Base-by-base conservation (phyloP, 2,113 vertebrate species). In the Pelmatolapia mariae region DNA sequence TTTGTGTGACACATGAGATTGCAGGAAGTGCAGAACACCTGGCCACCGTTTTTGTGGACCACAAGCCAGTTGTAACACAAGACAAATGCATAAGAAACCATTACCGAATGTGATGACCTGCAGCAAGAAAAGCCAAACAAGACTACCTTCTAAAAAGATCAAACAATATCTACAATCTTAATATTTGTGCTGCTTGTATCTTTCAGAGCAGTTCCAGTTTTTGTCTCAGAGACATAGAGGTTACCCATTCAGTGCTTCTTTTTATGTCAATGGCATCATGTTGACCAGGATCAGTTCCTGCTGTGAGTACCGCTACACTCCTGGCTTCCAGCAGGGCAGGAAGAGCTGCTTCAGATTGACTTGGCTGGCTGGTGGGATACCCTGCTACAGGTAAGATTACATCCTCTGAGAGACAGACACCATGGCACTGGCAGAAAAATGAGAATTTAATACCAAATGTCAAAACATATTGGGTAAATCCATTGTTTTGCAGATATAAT, bases 251-350 rank as follows among this genome's bases (percentile, higher is more conserved):
- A 97, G 97, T 4, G 94, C 91, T 13, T 93, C 95, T 10, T 61
- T 97, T 71, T 97, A 95, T 16, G 92, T 97, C 12, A 96, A 97
- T 13, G 95, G 96, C 68, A 90, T 97, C 19, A 92, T 94, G 87
- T 94, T 83, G 19, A 94, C 96, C 53, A 92, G 96, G 50, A 96
- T 97, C 90, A 97, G 96, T 68, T 96, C 96, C 29, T 97, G 97
- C 94, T 97, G 97, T 18, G 96, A 97, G 88, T 97, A 97, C 91
- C 95, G 96, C 84, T 96, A 97, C 18, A 83, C 87, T n/a, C 96
- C 95, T 0, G 96, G 97, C 54, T 96, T 96, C 90, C 96, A 96
- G 86, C 97, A 97, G 91, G 97, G 96, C 73, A 94, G 81, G 63
- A 94, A 93, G 38, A 95, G 96, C 92, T 96, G 93, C 91, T 97